Base-by-base conservation (phyloP, 2,113 vertebrate genomes). In the Trichomycterus rosablanca region DNA sequence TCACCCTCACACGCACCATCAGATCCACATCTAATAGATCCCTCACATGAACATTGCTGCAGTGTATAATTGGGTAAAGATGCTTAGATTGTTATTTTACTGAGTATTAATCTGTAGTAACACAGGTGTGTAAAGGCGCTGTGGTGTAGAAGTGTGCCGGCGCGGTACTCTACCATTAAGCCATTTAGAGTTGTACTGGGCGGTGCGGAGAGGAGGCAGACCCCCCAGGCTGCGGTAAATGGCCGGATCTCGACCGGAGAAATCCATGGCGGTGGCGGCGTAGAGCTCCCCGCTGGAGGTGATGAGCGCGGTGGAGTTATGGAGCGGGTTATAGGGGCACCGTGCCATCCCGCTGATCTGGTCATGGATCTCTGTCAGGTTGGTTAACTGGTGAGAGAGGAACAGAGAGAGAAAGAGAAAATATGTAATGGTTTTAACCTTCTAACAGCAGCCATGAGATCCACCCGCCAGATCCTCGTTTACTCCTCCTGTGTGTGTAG, bases 171-270 rank as follows among this genome's bases (percentile, higher is more conserved):
- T 85, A 98, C 95, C 95, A 16, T 98, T 97, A 52, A 98, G 90
- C 95, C 95, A 98, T 63, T 97, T 97, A 67, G 95, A 98, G 84
- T 98, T 98, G 85, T 98, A 98, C 74, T 98, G 95, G 0, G 94
- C 95, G 0, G 95, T 98, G 55, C 95, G 93, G 8, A 98, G 89
- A 0, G 95, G 95, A 3, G 95, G 95, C 46, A 97, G 79, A 1
- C 86, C 61, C 1, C 95, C 95, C 62, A 98, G 84, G 48, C 95
- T 98, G 34, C 95, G 89, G 80, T 98, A 98, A 71, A 98, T 97
- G 58, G 95, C 95, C 0, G 95, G 95, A 78, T 98, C 95, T 3
- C 95, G 86, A 14, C 95, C 95, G 0, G 95, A 93, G 74, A 98
- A 98, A 65, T 98, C 95, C 95, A 98, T 97, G 74, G 94, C 95